phyloP scores from a whole-genome alignment of 2,113 vertebrate genomes.

The Desmodus rotundus region DNA sequence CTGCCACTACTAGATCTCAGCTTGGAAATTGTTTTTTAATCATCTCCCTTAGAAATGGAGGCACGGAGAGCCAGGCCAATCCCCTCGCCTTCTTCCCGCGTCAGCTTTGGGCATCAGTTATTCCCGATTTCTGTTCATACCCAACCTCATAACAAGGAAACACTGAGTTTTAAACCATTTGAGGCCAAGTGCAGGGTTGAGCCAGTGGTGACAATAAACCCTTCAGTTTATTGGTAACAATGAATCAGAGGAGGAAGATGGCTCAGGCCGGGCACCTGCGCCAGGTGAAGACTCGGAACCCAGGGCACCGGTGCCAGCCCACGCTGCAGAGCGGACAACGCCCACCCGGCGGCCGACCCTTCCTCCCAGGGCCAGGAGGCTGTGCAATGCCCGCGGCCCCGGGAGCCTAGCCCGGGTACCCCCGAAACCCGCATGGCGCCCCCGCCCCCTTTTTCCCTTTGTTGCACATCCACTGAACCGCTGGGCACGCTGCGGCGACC shows the following conservation, averaged over 20 bases:
- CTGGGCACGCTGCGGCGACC: neutral
- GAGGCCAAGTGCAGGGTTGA: neutral
- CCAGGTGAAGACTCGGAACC: constrained; percentile 18
- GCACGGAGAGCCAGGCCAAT: constrained; percentile 1
- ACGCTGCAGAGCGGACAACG: neutral
- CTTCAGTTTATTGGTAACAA: constrained; percentile 8
- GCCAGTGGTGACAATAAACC: neutral
- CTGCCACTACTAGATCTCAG: constrained; percentile 18
- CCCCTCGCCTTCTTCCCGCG: neutral
- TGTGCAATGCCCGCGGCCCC: neutral
- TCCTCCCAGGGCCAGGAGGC: neutral
- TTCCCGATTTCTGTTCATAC: neutral
- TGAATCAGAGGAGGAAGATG: neutral
- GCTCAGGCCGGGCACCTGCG: neutral
- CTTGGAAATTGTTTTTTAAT: constrained; percentile 53
- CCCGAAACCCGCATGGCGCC: neutral
- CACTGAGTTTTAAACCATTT: neutral
- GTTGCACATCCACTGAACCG: constrained; percentile 34
- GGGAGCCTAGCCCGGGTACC: neutral
- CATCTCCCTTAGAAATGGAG: constrained; percentile 50
- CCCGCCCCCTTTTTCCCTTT: constrained; percentile 65
- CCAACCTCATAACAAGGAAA: neutral
- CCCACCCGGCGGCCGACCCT: neutral
- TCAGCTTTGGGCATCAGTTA: neutral
- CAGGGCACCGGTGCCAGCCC: neutral